phyloP scores from a whole-genome alignment of 2,797 vertebrate genomes.

The Choloepus didactylus region DNA sequence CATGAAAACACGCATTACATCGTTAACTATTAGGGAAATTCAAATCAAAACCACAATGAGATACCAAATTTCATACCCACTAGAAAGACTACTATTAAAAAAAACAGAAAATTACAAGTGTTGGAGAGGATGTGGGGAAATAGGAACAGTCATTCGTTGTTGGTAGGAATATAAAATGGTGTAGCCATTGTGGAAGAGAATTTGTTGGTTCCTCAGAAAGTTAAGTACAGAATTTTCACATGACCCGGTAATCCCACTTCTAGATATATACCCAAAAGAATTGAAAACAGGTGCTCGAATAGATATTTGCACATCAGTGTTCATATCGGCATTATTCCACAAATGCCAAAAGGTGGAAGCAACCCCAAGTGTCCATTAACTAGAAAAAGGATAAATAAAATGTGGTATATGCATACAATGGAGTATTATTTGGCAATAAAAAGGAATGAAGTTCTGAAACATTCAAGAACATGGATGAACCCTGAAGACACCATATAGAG shows the following conservation, averaged over 20 bases:
- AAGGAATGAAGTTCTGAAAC: neutral
- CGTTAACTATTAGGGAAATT: too few species aligned
- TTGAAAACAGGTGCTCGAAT: neutral
- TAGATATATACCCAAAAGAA: neutral
- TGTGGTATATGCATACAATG: neutral
- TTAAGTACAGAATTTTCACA: neutral
- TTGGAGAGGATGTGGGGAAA: neutral
- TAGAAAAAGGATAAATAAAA: neutral
- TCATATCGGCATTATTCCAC: too few species aligned
- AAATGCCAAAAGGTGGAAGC: too few species aligned
- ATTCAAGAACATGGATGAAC: neutral
- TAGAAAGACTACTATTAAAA: neutral
- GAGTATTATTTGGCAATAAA: slow-evolving; percentile 7
- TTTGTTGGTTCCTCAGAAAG: too few species aligned
- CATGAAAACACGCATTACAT: neutral
- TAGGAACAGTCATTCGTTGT: too few species aligned
- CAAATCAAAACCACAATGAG: neutral
- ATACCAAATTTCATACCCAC: neutral
- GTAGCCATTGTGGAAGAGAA: too few species aligned
- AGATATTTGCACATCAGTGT: too few species aligned
- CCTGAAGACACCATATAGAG: too few species aligned
- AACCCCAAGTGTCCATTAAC: too few species aligned
- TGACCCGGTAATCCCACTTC: neutral
- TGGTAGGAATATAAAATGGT: too few species aligned
- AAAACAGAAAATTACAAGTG: neutral